These are phyloP conservation scores for Bombus vancouverensis DNA, from an alignment of 1,140 invertebrate genomes.

Conservation along the genomic window DNA sequence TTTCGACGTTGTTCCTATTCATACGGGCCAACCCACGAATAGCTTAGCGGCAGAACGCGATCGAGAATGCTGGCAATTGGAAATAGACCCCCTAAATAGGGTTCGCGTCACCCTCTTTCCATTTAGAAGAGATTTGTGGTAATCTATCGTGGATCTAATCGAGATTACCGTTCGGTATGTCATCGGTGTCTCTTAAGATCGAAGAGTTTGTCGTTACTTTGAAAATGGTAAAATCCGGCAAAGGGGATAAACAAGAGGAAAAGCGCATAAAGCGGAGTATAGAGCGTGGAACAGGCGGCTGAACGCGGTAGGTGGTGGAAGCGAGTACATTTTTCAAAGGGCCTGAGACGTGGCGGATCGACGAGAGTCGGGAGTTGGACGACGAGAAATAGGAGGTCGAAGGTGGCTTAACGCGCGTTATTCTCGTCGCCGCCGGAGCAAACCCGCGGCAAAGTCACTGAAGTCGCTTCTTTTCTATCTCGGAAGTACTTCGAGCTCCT, in stretches of 20 bases:
- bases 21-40: slow-evolving; percentile 7
- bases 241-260: background rate
- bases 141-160: background rate
- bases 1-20: slow-evolving; percentile 35
- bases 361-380: background rate
- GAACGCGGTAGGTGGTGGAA: background rate
- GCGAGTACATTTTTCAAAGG: slow-evolving; percentile 51
- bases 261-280: background rate
- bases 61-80: slow-evolving; percentile 2
- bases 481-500: background rate
- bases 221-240: too few relatives aligned
- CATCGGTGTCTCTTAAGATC: background rate
- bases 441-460: slow-evolving; percentile 57
- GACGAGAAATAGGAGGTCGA: slow-evolving; percentile 13
- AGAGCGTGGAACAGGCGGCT: slow-evolving; percentile 52
- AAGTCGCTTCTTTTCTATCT: slow-evolving; percentile 21
- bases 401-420: slow-evolving; percentile 58
- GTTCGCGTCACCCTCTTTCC: background rate
- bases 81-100: slow-evolving; percentile 1
- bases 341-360: background rate
- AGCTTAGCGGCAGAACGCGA: slow-evolving; percentile 22
- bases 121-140: slow-evolving; percentile 19
- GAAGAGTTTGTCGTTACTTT: background rate
- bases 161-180: background rate
- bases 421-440: slow-evolving; percentile 54